These are phyloP conservation scores for Pterocles orientalis DNA, from an alignment of 2,113 vertebrate genomes.

Conservation along the genomic window DNA sequence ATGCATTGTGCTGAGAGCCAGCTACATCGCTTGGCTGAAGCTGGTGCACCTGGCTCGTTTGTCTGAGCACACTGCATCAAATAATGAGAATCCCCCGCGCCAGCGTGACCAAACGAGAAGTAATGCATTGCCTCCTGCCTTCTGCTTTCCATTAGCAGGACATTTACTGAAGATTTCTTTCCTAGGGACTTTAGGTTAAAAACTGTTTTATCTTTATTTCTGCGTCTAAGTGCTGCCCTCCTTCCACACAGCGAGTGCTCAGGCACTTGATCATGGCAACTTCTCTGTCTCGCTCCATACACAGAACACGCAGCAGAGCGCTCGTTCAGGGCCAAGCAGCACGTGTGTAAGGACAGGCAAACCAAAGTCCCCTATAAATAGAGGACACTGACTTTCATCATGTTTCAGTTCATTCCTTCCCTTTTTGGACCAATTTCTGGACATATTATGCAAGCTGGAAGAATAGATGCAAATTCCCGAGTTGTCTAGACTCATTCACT, in stretches of 20 bases:
- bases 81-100: not conserved
- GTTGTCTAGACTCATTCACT: conserved; percentile 62
- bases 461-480: not conserved
- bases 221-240: not conserved
- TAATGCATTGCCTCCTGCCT: not conserved
- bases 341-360: not conserved
- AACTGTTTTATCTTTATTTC: not conserved
- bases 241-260: not conserved
- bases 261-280: not conserved
- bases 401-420: conserved; percentile 4
- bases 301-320: not conserved
- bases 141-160: not conserved
- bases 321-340: not conserved
- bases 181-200: not conserved
- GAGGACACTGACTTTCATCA: not conserved
- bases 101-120: not conserved
- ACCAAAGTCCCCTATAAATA: conserved; percentile 5
- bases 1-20: not conserved
- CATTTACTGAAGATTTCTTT: not conserved
- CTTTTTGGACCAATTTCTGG: conserved; percentile 19
- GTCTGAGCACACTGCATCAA: not conserved
- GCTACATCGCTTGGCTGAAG: not conserved
- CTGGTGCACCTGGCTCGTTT: not conserved
- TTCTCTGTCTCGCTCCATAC: not conserved
- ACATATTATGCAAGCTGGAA: not conserved